Evolutionary conservation across 2,797 vertebrate species (phyloP).

Genomic region (Anas capensis): DNA sequence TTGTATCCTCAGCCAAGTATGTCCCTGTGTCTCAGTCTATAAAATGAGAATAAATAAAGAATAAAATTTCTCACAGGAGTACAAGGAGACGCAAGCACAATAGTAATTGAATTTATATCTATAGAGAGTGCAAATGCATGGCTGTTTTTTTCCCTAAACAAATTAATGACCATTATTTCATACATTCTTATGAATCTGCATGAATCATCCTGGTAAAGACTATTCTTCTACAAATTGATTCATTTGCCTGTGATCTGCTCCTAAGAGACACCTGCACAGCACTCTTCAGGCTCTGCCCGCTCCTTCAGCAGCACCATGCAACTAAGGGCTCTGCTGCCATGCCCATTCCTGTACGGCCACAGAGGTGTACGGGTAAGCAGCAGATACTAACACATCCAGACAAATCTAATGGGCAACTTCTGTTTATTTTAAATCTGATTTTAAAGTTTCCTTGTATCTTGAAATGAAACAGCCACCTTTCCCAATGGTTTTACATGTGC

Average conservation of each 20-base stretch:
- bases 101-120: not conserved
- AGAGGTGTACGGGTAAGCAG: not conserved
- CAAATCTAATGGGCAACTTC: not conserved
- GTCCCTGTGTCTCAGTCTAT: not conserved
- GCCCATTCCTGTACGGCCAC: not conserved
- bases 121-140: not conserved
- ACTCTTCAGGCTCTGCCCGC: not conserved
- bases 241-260: not conserved
- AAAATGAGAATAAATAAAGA: constrained; percentile 12
- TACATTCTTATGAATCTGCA: not conserved
- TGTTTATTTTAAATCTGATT: not conserved
- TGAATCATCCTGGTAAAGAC: not conserved
- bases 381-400: not conserved
- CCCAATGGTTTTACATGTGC: not conserved
- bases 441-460: not conserved
- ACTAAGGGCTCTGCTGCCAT: not conserved
- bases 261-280: not conserved
- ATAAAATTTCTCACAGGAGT: not conserved
- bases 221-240: not conserved
- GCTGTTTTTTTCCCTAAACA: not conserved
- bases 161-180: not conserved
- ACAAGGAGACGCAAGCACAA: not conserved
- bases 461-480: not conserved
- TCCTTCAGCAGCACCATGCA: fast-evolving
- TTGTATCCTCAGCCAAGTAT: constrained; percentile 3